Percentiles rank a stretch among this genome's conserved stretches.
Conservation (phyloP, 2,113 vertebrate species). For the Taurulus bubalis region DNA sequence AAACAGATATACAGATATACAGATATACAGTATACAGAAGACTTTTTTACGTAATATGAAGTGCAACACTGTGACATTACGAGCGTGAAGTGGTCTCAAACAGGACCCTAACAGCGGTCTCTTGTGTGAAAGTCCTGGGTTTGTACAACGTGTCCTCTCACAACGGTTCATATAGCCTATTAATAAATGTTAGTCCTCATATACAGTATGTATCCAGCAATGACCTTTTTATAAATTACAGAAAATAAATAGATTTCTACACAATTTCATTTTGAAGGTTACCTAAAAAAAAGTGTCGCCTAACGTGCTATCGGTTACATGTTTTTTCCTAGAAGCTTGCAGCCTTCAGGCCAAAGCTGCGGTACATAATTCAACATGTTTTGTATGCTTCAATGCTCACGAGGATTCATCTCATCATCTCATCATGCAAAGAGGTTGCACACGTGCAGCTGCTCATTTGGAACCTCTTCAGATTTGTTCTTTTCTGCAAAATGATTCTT, state of each 20-base stretch:
- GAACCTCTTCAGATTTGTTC: not conserved
- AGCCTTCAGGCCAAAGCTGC: not conserved
- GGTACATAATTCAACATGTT: slow-evolving; percentile 45
- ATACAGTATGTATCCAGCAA: too few relatives aligned
- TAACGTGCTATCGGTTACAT: not conserved
- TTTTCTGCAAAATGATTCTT: not conserved
- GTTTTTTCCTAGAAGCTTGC: not conserved
- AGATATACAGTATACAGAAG: too few relatives aligned
- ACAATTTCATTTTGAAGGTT: not conserved
- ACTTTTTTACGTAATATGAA: too few relatives aligned
- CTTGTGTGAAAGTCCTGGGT: too few relatives aligned
- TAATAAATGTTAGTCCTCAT: too few relatives aligned
- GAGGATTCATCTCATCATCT: slow-evolving; percentile 5
- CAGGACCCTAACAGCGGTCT: too few relatives aligned
- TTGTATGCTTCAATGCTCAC: not conserved
- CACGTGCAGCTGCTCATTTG: not conserved
- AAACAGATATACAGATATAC: not conserved
- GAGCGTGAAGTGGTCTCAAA: too few relatives aligned
- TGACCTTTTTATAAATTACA: not conserved
- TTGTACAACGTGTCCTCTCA: too few relatives aligned
- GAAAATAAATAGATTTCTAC: not conserved
- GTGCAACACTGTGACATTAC: too few relatives aligned
- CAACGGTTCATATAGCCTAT: too few relatives aligned
- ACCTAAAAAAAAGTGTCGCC: not conserved
- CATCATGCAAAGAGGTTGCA: slow-evolving; percentile 6